A percentile compares a stretch with the other conserved stretches of the same genome.
Conservation (phyloP, 2,113 vertebrate genomes). For the Illadopsis cleaveri region DNA sequence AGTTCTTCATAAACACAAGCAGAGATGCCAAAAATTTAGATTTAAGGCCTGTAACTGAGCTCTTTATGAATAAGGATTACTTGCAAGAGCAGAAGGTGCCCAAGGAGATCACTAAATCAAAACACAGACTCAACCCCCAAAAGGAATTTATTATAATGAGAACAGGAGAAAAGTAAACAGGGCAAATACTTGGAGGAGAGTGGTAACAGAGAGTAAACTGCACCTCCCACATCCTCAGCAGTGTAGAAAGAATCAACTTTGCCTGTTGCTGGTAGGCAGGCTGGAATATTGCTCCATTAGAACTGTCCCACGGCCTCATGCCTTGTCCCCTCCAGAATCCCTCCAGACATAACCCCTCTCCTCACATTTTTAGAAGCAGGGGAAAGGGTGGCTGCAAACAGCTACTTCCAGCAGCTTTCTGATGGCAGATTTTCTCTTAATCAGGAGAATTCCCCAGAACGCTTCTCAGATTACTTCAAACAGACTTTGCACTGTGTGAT, state of each 20-base stretch:
- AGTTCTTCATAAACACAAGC: conserved; percentile 17
- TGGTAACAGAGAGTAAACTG: background rate
- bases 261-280: background rate
- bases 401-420: background rate
- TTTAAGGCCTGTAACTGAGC: conserved; percentile 15
- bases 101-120: conserved; percentile 20
- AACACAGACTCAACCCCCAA: background rate
- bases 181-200: background rate
- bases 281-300: background rate
- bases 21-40: background rate
- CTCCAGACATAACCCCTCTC: background rate
- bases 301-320: background rate
- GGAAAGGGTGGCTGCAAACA: background rate
- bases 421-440: background rate
- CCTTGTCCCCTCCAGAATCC: background rate
- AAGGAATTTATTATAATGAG: background rate
- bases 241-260: background rate
- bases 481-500: background rate
- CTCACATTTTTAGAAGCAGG: background rate
- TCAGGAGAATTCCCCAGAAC: background rate
- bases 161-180: background rate
- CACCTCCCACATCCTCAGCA: background rate
- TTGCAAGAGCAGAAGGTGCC: background rate
- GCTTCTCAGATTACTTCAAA: background rate
- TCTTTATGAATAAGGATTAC: conserved; percentile 37